Percentiles rank a stretch among this genome's conserved stretches.
phyloP scores from a whole-genome alignment of 1,140 invertebrate species.

The Mercenaria mercenaria region DNA sequence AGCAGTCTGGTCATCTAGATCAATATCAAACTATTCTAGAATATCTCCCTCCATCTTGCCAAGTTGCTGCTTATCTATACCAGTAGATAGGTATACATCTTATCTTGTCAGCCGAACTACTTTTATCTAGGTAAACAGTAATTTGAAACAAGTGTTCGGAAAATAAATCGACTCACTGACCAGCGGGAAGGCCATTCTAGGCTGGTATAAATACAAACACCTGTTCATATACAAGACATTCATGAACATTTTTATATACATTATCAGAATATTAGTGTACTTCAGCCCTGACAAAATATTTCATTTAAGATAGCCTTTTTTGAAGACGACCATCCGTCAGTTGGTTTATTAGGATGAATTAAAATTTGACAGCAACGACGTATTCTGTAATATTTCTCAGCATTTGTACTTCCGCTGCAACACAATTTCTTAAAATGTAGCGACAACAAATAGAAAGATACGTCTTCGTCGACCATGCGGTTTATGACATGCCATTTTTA shows the following conservation, averaged over 20 bases:
- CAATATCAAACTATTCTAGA: background rate
- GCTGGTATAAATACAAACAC: background rate
- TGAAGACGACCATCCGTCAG: no score
- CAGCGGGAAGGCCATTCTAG: background rate
- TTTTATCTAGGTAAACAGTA: conserved; percentile 7
- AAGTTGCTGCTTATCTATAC: background rate
- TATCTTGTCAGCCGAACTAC: background rate
- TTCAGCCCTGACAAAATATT: no score
- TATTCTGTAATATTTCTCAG: no score
- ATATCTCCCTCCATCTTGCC: background rate
- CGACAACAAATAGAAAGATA: no score
- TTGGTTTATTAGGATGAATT: no score
- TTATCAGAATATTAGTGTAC: no score
- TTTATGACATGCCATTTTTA: no score
- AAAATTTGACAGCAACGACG: no score
- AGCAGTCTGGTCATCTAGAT: background rate
- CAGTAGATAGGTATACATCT: background rate
- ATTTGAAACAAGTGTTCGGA: conserved; percentile 28
- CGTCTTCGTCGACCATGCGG: no score
- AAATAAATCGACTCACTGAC: background rate
- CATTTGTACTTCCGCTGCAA: no score
- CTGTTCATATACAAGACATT: background rate
- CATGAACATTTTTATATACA: background rate
- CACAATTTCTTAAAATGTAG: no score
- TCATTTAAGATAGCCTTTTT: no score